Base-by-base conservation (phyloP, 2,888 invertebrate species). In the Pandemis heparana region DNA sequence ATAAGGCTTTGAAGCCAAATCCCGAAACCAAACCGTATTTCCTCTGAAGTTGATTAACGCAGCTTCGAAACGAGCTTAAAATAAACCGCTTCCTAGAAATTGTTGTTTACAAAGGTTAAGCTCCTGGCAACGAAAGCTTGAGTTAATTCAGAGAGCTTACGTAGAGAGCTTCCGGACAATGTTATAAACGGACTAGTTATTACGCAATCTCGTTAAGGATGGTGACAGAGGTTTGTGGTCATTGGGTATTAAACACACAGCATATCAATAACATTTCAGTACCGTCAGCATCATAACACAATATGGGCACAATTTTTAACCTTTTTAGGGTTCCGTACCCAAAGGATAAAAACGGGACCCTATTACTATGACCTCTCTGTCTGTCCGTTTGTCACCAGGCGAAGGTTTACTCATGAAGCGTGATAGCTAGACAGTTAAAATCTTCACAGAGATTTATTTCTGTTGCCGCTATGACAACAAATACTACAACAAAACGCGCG, bases 61-160 rank as follows among this genome's bases (percentile, higher is more conserved):
- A 12, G 2, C 23, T n/a, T 23, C 56, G 23, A 56, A 62, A 18
- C 18, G 6, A 41, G 43, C 41, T 62, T 18, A 43, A 39, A 39
- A 56, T 62, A 18, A 43, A 62, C 43, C 38, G 12, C 41, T 62
- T 0, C 41, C 3, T 32, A 63, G 46, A 63, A 62, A 18, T 41
- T n/a, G 39, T 43, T 18, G 64, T 32, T 32, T 64, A 32, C 64
- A 48, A 64, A 64, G 64, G 64, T 48, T 32, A 64, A 64, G 64
- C 64, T 64, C 48, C 32, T 64, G 46, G 64, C 64, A 64, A 48
- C 64, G 48, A 64, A 64, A 64, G 64, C 64, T 46, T 32, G 64
- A 64, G 64, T 64, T 64, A 64, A 64, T 48, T 48, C 64, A 64
- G 32, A 18, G 46, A 64, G 64, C 64, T 64, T 64, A 46, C 46